These are phyloP conservation scores for Callimorpha dominula DNA, from an alignment of 2,888 invertebrate genomes.

Conservation along the genomic window DNA sequence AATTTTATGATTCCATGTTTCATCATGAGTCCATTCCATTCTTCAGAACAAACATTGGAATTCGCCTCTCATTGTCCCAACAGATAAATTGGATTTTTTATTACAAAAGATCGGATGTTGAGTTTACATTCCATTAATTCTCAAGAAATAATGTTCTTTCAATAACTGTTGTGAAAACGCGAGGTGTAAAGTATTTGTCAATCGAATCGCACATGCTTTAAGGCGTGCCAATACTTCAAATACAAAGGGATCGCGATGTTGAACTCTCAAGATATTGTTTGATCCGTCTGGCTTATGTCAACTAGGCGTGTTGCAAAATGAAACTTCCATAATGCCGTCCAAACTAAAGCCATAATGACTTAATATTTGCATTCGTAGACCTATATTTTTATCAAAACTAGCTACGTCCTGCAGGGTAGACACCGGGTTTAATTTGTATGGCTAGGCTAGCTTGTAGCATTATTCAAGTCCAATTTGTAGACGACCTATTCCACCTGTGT, in stretches of 20 bases:
- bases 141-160: slow-evolving; percentile 27
- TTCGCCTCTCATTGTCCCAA: background rate
- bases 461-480: background rate
- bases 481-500: background rate
- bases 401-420: background rate
- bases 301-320: background rate
- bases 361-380: background rate
- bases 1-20: background rate
- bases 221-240: background rate
- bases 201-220: slow-evolving; percentile 23
- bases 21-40: no score
- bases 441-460: no score
- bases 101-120: slow-evolving; percentile 23
- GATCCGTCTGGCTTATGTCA: background rate
- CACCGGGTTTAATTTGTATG: background rate
- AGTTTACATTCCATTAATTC: slow-evolving; percentile 33
- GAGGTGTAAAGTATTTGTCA: slow-evolving; percentile 27
- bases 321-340: background rate
- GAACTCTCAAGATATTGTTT: background rate
- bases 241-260: slow-evolving; percentile 4
- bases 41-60: background rate
- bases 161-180: slow-evolving; percentile 18
- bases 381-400: background rate
- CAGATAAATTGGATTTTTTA: slow-evolving; percentile 1
- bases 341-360: background rate